phyloP scores from a whole-genome alignment of 2,797 vertebrate genomes.

The Sphenodon punctatus region DNA sequence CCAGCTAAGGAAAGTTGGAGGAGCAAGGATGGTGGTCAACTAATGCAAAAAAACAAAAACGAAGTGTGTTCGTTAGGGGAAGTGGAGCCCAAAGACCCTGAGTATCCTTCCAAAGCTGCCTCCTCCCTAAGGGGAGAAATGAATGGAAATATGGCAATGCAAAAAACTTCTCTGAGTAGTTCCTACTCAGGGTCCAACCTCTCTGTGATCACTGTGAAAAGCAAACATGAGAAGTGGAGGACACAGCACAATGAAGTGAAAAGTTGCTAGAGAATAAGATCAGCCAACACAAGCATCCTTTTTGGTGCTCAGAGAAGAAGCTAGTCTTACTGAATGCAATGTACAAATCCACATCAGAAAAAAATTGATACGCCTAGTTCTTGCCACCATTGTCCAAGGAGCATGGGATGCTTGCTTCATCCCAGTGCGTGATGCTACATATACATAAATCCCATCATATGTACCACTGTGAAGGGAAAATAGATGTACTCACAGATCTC shows the following conservation, averaged over 20 bases:
- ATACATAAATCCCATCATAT: background rate
- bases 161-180: accelerated
- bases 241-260: background rate
- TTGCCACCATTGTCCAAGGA: background rate
- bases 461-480: background rate
- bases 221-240: background rate
- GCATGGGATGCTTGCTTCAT: accelerated
- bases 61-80: background rate
- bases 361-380: too few relatives aligned
- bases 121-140: background rate
- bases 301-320: background rate
- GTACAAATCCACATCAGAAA: background rate
- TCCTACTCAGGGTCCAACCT: background rate
- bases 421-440: background rate
- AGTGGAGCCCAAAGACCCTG: background rate
- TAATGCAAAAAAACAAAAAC: background rate
- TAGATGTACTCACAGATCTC: background rate
- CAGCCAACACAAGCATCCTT: too few relatives aligned
- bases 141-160: background rate
- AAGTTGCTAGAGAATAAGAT: background rate
- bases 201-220: background rate
- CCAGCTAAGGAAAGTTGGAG: background rate
- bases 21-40: background rate
- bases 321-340: background rate
- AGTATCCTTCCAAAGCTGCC: background rate